Conservation (phyloP, 2,888 invertebrate genomes). For the Blera fallax region DNA sequence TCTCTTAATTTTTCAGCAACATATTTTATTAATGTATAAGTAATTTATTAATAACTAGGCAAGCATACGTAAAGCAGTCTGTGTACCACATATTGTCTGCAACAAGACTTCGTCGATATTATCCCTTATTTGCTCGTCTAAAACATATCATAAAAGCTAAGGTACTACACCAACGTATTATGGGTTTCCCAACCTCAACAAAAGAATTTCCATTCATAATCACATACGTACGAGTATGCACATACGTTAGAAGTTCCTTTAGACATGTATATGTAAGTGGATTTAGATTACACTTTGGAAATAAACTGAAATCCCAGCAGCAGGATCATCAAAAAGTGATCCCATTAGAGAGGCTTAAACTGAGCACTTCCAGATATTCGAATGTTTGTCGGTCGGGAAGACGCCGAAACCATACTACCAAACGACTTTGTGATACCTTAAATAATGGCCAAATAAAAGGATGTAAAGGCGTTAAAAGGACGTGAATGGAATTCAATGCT, state of each 20-base stretch:
- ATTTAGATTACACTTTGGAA: constrained; percentile 50
- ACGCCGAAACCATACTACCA: constrained; percentile 14
- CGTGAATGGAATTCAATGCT: constrained; percentile 45
- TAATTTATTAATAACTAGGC: not conserved
- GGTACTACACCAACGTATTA: not conserved
- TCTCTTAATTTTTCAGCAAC: too few relatives aligned
- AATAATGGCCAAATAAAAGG: constrained; percentile 45
- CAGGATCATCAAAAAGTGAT: constrained; percentile 58
- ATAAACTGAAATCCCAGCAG: constrained; percentile 31
- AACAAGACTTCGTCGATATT: not conserved
- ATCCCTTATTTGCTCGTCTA: not conserved
- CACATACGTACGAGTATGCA: not conserved
- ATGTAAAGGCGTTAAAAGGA: constrained; percentile 46
- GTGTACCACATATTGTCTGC: not conserved
- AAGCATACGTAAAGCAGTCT: not conserved
- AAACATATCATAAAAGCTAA: not conserved
- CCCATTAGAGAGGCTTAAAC: constrained; percentile 49
- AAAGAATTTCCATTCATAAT: constrained; percentile 1
- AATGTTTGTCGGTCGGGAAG: constrained; percentile 16
- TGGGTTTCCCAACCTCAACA: not conserved
- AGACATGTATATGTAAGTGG: constrained; percentile 35
- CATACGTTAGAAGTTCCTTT: not conserved
- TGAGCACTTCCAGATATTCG: constrained; percentile 39
- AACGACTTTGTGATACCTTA: constrained; percentile 54
- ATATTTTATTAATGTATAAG: not conserved